These are phyloP conservation scores for Leiothrix lutea DNA, from an alignment of 2,113 vertebrate species.

Conservation along the genomic window DNA sequence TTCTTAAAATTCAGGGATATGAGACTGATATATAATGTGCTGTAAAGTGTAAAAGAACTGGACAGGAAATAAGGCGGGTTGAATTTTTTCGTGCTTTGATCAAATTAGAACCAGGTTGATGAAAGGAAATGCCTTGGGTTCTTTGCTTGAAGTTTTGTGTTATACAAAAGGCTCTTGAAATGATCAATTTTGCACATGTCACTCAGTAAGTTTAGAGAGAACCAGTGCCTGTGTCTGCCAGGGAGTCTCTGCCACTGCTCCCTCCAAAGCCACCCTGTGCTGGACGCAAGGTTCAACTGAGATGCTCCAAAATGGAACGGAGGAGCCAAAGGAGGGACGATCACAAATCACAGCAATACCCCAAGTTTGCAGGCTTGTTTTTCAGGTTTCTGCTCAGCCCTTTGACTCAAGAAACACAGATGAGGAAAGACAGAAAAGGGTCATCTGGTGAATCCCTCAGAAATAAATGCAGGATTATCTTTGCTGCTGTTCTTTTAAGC, in stretches of 20 bases:
- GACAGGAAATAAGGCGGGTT: slow-evolving; percentile 63
- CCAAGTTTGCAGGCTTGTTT: not conserved
- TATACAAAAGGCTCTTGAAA: slow-evolving; percentile 53
- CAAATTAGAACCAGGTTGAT: slow-evolving; percentile 71
- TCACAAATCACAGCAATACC: not conserved
- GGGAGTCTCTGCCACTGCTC: not conserved
- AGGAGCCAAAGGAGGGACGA: not conserved
- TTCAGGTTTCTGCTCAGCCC: not conserved
- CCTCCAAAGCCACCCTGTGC: not conserved
- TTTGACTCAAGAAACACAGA: slow-evolving; percentile 15
- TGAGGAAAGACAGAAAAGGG: not conserved
- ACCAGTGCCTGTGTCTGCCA: not conserved
- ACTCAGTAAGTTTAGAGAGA: not conserved
- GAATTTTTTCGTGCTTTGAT: slow-evolving; percentile 60
- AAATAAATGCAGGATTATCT: slow-evolving; percentile 59
- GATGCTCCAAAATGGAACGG: not conserved
- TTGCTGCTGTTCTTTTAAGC: slow-evolving; percentile 55
- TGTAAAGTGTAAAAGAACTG: slow-evolving; percentile 48
- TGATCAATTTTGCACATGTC: slow-evolving; percentile 52
- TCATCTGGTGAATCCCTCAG: slow-evolving; percentile 28
- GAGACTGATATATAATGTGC: slow-evolving; percentile 43
- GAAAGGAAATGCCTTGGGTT: slow-evolving; percentile 71
- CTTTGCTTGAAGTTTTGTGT: slow-evolving; percentile 57
- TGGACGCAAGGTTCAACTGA: not conserved
- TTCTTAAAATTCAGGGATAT: slow-evolving; percentile 47